A percentile compares a stretch with the other conserved stretches of the same genome.
These are phyloP conservation scores for Tapera naevia DNA, from an alignment of 2,797 vertebrate genomes.

Conservation along the genomic window DNA sequence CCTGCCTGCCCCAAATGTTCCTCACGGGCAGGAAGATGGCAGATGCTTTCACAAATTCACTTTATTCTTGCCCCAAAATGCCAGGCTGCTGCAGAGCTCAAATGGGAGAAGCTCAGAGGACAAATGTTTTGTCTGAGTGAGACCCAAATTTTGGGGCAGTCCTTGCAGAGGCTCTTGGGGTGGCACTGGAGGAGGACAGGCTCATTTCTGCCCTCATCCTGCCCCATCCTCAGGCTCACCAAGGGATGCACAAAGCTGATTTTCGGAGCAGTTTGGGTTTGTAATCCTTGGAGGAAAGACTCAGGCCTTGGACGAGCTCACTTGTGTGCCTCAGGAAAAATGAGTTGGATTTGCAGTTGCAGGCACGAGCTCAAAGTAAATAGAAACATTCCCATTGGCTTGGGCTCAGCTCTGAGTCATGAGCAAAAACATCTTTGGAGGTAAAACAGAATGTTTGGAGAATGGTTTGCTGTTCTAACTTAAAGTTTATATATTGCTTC, in stretches of 20 bases:
- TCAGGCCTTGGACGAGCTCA: conserved; percentile 30
- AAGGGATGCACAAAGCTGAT: background rate
- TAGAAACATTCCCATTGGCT: conserved; percentile 63
- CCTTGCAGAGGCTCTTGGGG: background rate
- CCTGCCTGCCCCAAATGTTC: background rate
- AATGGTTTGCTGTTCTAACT: background rate
- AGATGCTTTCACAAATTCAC: background rate
- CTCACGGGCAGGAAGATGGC: fast-evolving
- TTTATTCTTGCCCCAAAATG: background rate
- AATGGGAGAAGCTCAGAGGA: background rate
- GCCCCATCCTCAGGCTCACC: background rate
- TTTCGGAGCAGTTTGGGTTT: background rate
- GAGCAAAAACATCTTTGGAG: conserved; percentile 56
- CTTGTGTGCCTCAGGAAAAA: conserved; percentile 29
- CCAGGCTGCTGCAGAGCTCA: background rate
- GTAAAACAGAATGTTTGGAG: conserved; percentile 46
- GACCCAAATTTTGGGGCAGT: background rate
- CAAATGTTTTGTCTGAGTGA: fast-evolving
- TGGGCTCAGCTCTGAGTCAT: conserved; percentile 54
- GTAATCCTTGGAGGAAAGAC: conserved; percentile 37
- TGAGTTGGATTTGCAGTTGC: conserved; percentile 48
- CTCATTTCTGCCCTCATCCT: background rate
- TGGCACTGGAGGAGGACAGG: background rate
- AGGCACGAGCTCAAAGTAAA: conserved; percentile 64
- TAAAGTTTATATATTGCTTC: conserved; percentile 61